These are phyloP conservation scores for Drosophila sp. DNA, from an alignment of 1,140 invertebrate species.

Conservation along the genomic window DNA sequence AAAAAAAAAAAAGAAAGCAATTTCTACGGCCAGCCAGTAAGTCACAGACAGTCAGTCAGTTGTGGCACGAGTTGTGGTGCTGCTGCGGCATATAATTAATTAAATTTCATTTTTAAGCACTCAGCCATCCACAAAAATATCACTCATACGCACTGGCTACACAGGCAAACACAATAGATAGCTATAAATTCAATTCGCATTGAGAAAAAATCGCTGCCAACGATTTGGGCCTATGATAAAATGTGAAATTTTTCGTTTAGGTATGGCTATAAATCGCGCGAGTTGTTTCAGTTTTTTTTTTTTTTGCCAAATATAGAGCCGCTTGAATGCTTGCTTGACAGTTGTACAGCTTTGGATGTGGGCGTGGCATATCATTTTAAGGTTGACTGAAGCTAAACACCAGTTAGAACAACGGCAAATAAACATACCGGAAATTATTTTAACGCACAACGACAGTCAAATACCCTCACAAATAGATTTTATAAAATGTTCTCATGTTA, in stretches of 20 bases:
- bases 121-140: conserved; percentile 49
- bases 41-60: conserved; percentile 7
- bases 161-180: conserved; percentile 75
- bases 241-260: conserved; percentile 70
- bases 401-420: not conserved
- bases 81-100: conserved; percentile 68
- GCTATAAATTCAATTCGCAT: conserved; percentile 69
- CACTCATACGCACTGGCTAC: conserved; percentile 65
- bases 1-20: conserved; percentile 25
- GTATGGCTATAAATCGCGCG: conserved; percentile 74
- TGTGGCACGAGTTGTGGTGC: not conserved
- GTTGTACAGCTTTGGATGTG: conserved; percentile 36
- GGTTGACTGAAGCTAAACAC: conserved; percentile 40
- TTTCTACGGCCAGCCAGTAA: conserved; percentile 37
- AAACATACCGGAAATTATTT: conserved; percentile 25
- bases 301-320: conserved; percentile 36
- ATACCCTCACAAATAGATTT: not conserved
- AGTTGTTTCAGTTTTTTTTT: conserved; percentile 53
- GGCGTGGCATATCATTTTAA: conserved; percentile 77
- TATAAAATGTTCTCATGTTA: too few relatives aligned
- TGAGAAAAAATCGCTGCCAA: conserved; percentile 58
- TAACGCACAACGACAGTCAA: conserved; percentile 23
- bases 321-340: conserved; percentile 70
- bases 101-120: conserved; percentile 70
- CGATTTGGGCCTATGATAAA: conserved; percentile 41